Conservation (phyloP, 2,797 vertebrate species). For the Nyctibius grandis region DNA sequence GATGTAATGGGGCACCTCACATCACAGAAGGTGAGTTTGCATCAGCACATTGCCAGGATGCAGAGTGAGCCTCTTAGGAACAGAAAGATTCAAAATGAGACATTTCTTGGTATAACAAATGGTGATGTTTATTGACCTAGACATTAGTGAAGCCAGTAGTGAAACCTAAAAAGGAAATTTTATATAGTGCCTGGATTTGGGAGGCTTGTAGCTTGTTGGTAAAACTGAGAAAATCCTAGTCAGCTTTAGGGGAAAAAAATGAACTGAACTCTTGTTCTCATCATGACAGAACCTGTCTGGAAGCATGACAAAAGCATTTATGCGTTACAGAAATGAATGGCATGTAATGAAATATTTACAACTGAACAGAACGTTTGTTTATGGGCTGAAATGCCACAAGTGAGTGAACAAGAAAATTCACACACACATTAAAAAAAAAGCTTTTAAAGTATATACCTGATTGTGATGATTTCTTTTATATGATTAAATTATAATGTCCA, state of each 20-base stretch:
- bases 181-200: not conserved
- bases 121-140: not conserved
- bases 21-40: not conserved
- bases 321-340: not conserved
- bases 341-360: not conserved
- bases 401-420: not conserved
- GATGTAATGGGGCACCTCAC: not conserved
- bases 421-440: rapidly evolving
- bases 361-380: not conserved
- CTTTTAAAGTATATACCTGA: not conserved
- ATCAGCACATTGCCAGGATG: not conserved
- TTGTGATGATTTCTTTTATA: not conserved
- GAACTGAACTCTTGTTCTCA: not conserved
- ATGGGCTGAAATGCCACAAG: not conserved
- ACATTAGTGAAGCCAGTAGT: not conserved
- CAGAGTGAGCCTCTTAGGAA: not conserved
- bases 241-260: not conserved
- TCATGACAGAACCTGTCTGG: not conserved
- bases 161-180: not conserved
- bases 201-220: not conserved
- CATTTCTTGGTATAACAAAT: not conserved
- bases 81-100: not conserved
- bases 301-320: not conserved
- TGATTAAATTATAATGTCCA: not conserved
- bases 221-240: not conserved